phyloP scores from a whole-genome alignment of 2,797 vertebrate species.

The Artibeus lituratus region DNA sequence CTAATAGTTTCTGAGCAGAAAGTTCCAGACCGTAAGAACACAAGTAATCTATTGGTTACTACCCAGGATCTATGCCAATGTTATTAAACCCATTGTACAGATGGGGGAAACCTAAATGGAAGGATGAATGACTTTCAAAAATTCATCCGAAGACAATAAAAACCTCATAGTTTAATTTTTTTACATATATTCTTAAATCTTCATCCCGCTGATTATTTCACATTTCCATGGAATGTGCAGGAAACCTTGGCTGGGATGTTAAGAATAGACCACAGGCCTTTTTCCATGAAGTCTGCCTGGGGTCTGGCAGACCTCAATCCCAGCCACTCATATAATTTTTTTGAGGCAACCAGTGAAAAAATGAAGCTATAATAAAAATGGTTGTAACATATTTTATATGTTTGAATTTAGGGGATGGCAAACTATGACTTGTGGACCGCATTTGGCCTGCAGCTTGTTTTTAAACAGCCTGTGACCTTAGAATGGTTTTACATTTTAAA shows the following conservation, averaged over 20 bases:
- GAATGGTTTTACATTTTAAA: constrained; percentile 20
- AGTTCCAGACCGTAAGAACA: not conserved
- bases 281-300: not conserved
- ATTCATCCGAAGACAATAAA: not conserved
- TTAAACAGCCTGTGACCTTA: not conserved
- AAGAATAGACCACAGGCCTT: not conserved
- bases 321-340: not conserved
- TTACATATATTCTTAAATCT: not conserved
- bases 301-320: not conserved
- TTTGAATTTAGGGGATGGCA: not conserved
- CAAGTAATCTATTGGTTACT: not conserved
- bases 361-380: not conserved
- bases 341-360: not conserved
- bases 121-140: not conserved
- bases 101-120: not conserved
- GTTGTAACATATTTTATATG: not conserved
- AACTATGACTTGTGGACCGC: not conserved
- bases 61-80: not conserved
- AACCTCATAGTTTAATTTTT: not conserved
- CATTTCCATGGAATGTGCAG: not conserved
- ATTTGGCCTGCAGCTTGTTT: not conserved
- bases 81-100: not conserved
- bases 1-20: not conserved
- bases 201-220: not conserved
- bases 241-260: not conserved